phyloP scores from a whole-genome alignment of 2,888 invertebrate genomes.

The Ornithoptera alexandrae region DNA sequence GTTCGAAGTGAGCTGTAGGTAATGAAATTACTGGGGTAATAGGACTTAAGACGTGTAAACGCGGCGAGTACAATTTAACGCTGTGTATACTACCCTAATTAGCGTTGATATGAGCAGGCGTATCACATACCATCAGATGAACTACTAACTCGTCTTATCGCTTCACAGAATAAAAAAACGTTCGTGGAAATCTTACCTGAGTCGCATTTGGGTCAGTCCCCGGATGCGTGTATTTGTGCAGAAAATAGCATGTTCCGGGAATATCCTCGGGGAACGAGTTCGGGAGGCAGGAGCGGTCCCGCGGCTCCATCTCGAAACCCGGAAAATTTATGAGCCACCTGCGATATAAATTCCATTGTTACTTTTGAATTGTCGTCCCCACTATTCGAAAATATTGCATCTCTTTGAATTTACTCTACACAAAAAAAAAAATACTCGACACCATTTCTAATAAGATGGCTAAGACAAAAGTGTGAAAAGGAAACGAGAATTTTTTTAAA shows the following conservation, averaged over 20 bases:
- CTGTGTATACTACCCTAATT: too few relatives aligned
- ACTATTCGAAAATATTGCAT: neutral
- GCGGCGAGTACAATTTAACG: too few relatives aligned
- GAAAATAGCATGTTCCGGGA: conserved; percentile 91
- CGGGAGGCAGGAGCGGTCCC: conserved; percentile 88
- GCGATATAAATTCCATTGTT: conserved; percentile 42
- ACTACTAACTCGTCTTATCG: too few relatives aligned
- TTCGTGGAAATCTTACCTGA: conserved; percentile 60
- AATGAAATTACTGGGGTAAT: too few relatives aligned
- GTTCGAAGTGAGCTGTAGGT: too few relatives aligned
- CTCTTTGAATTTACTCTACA: neutral
- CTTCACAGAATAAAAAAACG: neutral
- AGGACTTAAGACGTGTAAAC: too few relatives aligned
- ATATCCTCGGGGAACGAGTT: conserved; percentile 90
- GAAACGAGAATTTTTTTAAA: neutral
- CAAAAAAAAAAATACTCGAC: too few relatives aligned
- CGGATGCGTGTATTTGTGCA: conserved; percentile 88
- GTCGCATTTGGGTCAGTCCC: conserved; percentile 80
- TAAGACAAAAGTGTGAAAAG: neutral
- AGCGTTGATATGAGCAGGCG: too few relatives aligned
- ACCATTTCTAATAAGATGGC: neutral
- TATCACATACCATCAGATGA: too few relatives aligned
- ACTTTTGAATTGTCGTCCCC: conserved; percentile 13
- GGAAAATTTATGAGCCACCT: conserved; percentile 88
- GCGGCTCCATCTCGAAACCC: conserved; percentile 88